A percentile compares a stretch with the other conserved stretches of the same genome.
Evolutionary conservation across 2,113 vertebrate genomes (phyloP).

Genomic region (Cardinalis cardinalis): DNA sequence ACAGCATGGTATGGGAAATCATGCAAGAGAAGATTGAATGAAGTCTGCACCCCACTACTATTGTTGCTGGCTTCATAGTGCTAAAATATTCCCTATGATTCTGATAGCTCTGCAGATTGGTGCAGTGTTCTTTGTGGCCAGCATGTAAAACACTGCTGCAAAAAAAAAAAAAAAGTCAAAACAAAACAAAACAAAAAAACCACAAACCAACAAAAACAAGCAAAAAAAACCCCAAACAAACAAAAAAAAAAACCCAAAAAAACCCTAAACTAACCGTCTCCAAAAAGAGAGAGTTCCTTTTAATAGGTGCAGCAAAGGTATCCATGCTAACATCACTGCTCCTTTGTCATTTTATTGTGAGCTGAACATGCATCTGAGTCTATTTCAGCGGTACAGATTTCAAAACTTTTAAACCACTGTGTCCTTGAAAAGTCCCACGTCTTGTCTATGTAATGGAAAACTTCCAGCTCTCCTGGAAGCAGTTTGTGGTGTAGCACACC

Average conservation of each 20-base stretch:
- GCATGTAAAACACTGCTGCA: slow-evolving; percentile 10
- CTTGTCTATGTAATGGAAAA: not conserved
- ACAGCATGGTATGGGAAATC: not conserved
- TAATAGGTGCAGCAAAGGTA: not conserved
- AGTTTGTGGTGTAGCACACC: not conserved
- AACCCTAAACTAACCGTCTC: not conserved
- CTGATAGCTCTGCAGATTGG: slow-evolving; percentile 26
- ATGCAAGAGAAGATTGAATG: not conserved
- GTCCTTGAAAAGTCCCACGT: slow-evolving; percentile 16
- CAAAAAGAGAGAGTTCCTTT: not conserved
- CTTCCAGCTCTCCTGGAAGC: not conserved
- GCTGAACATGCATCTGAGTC: not conserved
- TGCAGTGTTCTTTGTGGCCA: not conserved
- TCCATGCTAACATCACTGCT: not conserved
- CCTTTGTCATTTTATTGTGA: not conserved
- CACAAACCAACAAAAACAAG: no score
- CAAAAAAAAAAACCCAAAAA: not conserved
- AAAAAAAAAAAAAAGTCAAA: not conserved
- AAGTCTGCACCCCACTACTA: not conserved
- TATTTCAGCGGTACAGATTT: not conserved
- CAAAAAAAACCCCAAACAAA: not conserved
- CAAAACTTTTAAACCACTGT: not conserved
- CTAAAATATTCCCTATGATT: not conserved
- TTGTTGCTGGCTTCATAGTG: not conserved
- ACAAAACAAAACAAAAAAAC: no score